A percentile compares a stretch with the other conserved stretches of the same genome.
phyloP scores from a whole-genome alignment of 1,140 invertebrate genomes.

The Neoseiulus cucumeris region DNA sequence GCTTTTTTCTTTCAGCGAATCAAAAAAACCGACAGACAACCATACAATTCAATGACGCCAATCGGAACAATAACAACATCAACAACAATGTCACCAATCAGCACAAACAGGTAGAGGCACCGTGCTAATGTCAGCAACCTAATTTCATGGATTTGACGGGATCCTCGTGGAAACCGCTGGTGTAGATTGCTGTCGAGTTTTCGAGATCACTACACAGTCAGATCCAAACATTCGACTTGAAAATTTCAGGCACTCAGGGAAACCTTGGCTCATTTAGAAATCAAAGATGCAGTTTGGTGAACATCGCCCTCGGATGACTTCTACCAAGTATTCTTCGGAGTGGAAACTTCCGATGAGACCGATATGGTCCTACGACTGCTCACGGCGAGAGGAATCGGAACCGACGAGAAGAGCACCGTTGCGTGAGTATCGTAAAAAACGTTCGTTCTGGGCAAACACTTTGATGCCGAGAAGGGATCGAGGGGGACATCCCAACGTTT shows the following conservation, averaged over 20 bases:
- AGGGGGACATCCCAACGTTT: too few relatives aligned
- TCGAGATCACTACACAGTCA: too few relatives aligned
- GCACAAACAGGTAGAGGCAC: not conserved
- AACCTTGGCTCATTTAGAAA: not conserved
- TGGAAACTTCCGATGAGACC: not conserved
- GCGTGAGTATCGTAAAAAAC: not conserved
- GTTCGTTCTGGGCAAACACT: too few relatives aligned
- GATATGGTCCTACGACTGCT: not conserved
- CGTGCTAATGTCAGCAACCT: not conserved
- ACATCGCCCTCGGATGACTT: not conserved
- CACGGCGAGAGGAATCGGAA: not conserved
- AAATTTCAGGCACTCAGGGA: not conserved
- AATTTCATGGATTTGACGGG: too few relatives aligned
- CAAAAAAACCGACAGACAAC: not conserved
- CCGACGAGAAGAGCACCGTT: not conserved
- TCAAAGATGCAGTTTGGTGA: slow-evolving; percentile 5
- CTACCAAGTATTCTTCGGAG: not conserved
- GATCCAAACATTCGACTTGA: not conserved
- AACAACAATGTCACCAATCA: not conserved
- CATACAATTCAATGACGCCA: too few relatives aligned
- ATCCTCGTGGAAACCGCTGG: too few relatives aligned
- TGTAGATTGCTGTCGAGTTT: too few relatives aligned
- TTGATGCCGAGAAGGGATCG: too few relatives aligned
- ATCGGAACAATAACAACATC: not conserved
- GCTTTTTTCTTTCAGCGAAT: not conserved